These are phyloP conservation scores for Poeciliopsis infans DNA, from an alignment of 2,797 vertebrate species.

Conservation along the genomic window DNA sequence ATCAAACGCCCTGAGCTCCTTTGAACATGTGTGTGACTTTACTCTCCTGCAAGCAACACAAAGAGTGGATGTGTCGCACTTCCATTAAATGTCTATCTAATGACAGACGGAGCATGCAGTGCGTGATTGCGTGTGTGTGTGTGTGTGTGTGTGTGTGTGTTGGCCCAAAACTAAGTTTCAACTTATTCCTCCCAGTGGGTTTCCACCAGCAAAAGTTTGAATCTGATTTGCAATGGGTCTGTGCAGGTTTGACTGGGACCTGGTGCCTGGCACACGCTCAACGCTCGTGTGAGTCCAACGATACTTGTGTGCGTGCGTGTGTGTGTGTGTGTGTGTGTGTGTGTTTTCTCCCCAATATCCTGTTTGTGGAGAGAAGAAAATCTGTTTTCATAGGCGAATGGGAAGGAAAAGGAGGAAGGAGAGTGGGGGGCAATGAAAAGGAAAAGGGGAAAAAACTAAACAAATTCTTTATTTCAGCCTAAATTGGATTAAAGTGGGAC, in stretches of 20 bases:
- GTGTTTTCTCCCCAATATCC: slow-evolving; percentile 52
- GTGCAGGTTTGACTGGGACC: slow-evolving; percentile 42
- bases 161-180: slow-evolving; percentile 62
- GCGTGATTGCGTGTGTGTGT: slow-evolving; percentile 24
- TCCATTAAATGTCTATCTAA: slow-evolving; percentile 69
- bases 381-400: slow-evolving; percentile 66
- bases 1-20: slow-evolving; percentile 73
- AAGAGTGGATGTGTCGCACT: slow-evolving; percentile 50
- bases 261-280: slow-evolving; percentile 61
- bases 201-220: slow-evolving; percentile 43
- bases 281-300: slow-evolving; percentile 48
- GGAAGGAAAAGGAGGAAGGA: slow-evolving; percentile 41
- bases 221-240: slow-evolving; percentile 60
- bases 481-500: slow-evolving; percentile 36
- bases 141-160: slow-evolving; percentile 39
- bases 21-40: slow-evolving; percentile 72
- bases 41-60: slow-evolving; percentile 67
- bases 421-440: slow-evolving; percentile 36
- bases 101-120: slow-evolving; percentile 66
- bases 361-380: slow-evolving; percentile 73
- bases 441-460: slow-evolving; percentile 56
- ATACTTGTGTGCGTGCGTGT: slow-evolving; percentile 17
- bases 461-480: slow-evolving; percentile 58
- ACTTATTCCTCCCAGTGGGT: slow-evolving; percentile 51
- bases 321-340: slow-evolving; percentile 15